Percentiles rank a stretch among this genome's conserved stretches.
Evolutionary conservation across 37 sponge, comb jelly and placozoan species (phyloP).

Genomic region (Axinella damicornis): DNA sequence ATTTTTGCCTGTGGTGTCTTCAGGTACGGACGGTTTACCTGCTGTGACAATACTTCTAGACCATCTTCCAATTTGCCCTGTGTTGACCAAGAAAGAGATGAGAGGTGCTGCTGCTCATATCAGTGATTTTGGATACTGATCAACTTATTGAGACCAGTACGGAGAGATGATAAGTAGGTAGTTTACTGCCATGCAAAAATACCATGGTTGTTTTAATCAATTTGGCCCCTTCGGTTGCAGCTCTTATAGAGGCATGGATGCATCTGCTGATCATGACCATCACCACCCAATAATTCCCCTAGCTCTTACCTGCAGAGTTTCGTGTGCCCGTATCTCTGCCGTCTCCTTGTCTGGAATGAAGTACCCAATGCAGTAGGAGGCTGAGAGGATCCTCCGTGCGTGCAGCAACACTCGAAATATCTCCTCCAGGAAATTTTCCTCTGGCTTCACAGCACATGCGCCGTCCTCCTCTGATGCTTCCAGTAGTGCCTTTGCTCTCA

Average conservation of each 20-base stretch:
- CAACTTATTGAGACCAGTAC: too few species aligned
- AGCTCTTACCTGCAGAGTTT: slow-evolving; percentile 43
- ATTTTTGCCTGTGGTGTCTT: slow-evolving; percentile 70
- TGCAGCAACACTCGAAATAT: slow-evolving; percentile 55
- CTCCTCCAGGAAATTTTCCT: slow-evolving; percentile 67
- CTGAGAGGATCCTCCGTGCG: slow-evolving; percentile 64
- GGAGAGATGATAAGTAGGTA: too few species aligned
- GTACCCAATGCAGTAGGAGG: slow-evolving; percentile 78
- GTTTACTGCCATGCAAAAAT: too few species aligned
- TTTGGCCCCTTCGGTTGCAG: too few species aligned
- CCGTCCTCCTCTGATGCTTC: neutral
- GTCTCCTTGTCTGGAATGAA: slow-evolving; percentile 44
- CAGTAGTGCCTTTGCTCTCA: neutral
- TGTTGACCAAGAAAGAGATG: neutral
- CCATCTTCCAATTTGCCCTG: slow-evolving; percentile 81
- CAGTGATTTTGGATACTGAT: too few species aligned
- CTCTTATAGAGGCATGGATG: too few species aligned
- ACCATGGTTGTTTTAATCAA: too few species aligned
- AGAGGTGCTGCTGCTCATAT: too few species aligned
- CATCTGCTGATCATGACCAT: too few species aligned
- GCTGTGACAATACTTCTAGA: slow-evolving; percentile 75
- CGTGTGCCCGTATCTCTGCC: slow-evolving; percentile 33
- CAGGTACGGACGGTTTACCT: slow-evolving; percentile 81
- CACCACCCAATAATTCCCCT: too few species aligned
- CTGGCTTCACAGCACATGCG: neutral